phyloP scores from a whole-genome alignment of 1,140 invertebrate genomes.

The Drosophila insularis region DNA sequence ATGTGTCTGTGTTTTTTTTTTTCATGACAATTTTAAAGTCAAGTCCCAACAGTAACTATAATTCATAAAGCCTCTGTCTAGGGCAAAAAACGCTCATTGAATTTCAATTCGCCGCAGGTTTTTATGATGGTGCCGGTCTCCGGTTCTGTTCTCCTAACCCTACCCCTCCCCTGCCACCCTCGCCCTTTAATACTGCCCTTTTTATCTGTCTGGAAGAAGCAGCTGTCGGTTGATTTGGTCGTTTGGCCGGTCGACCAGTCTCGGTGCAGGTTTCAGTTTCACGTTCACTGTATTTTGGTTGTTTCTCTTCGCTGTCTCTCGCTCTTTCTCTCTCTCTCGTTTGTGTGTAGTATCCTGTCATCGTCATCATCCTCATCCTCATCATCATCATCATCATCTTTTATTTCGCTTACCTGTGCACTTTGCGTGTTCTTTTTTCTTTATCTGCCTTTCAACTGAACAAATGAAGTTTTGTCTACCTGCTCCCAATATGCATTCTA shows the following conservation, averaged over 20 bases:
- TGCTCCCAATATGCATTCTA: constrained; percentile 62
- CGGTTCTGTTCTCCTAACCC: constrained; percentile 1
- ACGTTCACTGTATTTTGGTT: constrained; percentile 6
- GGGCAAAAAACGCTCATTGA: constrained; percentile 46
- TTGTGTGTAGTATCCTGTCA: constrained; percentile 62
- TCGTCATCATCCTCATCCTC: constrained; percentile 57
- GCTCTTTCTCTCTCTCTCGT: neutral
- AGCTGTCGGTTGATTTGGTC: constrained; percentile 36
- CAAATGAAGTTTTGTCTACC: constrained; percentile 57
- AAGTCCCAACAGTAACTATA: constrained; percentile 4
- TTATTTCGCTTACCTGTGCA: constrained; percentile 67
- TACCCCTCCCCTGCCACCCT: neutral
- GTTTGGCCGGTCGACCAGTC: constrained; percentile 26
- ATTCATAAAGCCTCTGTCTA: constrained; percentile 7
- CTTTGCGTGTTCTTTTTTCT: constrained; percentile 44
- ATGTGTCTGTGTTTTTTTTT: neutral
- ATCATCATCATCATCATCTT: constrained; percentile 49
- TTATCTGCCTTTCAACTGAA: constrained; percentile 31
- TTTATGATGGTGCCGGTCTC: neutral
- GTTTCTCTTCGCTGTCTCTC: neutral
- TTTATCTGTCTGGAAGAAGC: constrained; percentile 20
- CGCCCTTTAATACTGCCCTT: constrained; percentile 8
- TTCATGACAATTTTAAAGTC: neutral
- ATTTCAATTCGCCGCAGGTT: constrained; percentile 51
- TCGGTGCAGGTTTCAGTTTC: constrained; percentile 16